phyloP scores from a whole-genome alignment of 1,140 invertebrate genomes.

The Drosophila bifasciata region DNA sequence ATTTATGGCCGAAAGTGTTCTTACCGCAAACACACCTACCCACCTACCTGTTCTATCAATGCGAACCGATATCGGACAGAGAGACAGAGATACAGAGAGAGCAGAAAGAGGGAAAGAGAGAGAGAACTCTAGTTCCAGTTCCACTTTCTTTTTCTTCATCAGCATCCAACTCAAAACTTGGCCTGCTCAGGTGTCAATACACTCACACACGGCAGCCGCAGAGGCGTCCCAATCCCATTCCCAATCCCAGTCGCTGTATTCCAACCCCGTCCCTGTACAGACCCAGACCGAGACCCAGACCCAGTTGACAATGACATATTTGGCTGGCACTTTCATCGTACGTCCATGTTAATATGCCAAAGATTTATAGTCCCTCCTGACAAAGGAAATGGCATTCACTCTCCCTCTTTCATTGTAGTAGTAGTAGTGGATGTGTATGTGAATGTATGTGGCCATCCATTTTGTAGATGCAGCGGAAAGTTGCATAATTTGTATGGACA shows the following conservation, averaged over 20 bases:
- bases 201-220: constrained; percentile 65
- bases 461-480: constrained; percentile 61
- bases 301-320: constrained; percentile 79
- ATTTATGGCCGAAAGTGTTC: constrained; percentile 68
- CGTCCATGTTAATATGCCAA: constrained; percentile 79
- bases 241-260: constrained; percentile 1
- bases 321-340: constrained; percentile 79
- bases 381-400: constrained; percentile 78
- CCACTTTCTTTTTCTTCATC: constrained; percentile 31
- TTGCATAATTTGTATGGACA: constrained; percentile 77
- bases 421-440: constrained; percentile 17
- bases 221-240: constrained; percentile 49
- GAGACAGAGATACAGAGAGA: no score
- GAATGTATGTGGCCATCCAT: constrained; percentile 56
- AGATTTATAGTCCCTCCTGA: constrained; percentile 71
- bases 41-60: constrained; percentile 40
- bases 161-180: constrained; percentile 35
- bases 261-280: not conserved
- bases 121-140: constrained; percentile 14
- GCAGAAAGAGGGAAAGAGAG: no score
- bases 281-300: constrained; percentile 16
- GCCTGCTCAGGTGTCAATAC: constrained; percentile 73
- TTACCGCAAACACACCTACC: constrained; percentile 25
- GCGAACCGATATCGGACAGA: not conserved
- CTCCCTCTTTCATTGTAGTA: constrained; percentile 42